Percentiles rank a stretch among this genome's conserved stretches.
These are phyloP conservation scores for Phaethon lepturus DNA, from an alignment of 2,113 vertebrate species.

Conservation along the genomic window DNA sequence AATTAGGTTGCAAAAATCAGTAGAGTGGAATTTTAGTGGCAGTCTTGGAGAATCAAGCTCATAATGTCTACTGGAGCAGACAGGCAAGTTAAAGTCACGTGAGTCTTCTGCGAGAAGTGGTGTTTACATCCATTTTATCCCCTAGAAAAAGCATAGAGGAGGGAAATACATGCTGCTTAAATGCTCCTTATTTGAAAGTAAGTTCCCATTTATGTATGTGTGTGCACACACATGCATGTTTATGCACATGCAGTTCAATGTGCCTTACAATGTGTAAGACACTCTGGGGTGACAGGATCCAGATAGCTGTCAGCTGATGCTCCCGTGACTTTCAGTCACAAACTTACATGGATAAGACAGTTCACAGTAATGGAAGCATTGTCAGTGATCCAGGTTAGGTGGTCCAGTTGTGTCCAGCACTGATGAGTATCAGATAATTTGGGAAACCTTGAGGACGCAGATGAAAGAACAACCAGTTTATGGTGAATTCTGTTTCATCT, in stretches of 20 bases:
- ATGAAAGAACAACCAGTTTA: not conserved
- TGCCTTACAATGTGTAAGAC: not conserved
- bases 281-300: not conserved
- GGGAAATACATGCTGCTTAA: not conserved
- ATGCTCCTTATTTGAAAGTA: not conserved
- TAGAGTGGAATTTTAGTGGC: slow-evolving; percentile 69
- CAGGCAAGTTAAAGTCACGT: slow-evolving; percentile 49
- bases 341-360: not conserved
- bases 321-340: not conserved
- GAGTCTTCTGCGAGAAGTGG: slow-evolving; percentile 22
- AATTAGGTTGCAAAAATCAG: slow-evolving; percentile 72
- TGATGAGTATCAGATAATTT: not conserved
- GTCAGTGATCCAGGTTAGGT: slow-evolving; percentile 19
- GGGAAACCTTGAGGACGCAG: not conserved
- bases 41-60: slow-evolving; percentile 72
- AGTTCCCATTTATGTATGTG: not conserved
- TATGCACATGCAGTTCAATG: not conserved
- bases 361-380: not conserved
- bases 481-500: not conserved
- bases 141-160: not conserved
- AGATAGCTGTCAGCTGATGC: not conserved
- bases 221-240: rapidly evolving
- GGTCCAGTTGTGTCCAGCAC: not conserved
- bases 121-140: slow-evolving; percentile 1
- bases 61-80: slow-evolving; percentile 61